These are phyloP conservation scores for Ophthalmolycus amberensis DNA, from an alignment of 2,113 vertebrate genomes.

Conservation along the genomic window DNA sequence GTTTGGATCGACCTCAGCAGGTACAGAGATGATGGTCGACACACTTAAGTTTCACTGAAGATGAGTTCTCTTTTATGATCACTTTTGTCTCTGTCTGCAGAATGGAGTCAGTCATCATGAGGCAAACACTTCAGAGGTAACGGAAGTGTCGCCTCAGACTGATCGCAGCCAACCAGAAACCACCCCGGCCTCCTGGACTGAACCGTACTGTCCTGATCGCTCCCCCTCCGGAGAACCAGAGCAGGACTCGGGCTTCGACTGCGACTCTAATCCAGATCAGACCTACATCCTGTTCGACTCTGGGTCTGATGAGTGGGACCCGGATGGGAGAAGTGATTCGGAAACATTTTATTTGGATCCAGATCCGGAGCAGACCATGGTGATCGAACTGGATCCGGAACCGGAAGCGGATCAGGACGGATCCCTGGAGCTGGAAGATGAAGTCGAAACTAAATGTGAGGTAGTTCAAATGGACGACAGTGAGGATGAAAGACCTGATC, in stretches of 20 bases:
- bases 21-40: conserved; percentile 23
- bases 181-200: conserved; percentile 42
- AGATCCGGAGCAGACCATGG: conserved; percentile 57
- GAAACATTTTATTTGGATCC: conserved; percentile 73
- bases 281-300: conserved; percentile 63
- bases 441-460: conserved; percentile 18
- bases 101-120: conserved; percentile 29
- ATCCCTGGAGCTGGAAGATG: conserved; percentile 40
- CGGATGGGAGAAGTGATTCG: conserved; percentile 36
- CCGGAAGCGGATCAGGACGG: conserved; percentile 20
- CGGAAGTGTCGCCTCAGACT: conserved; percentile 4
- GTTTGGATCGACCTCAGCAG: conserved; percentile 33
- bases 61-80: background rate
- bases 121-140: conserved; percentile 20
- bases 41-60: background rate
- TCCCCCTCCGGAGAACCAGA: conserved; percentile 51
- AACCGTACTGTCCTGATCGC: conserved; percentile 45
- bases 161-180: conserved; percentile 16
- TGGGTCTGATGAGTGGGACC: conserved; percentile 51
- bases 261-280: conserved; percentile 67
- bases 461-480: conserved; percentile 6
- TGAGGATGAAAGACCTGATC: conserved; percentile 4
- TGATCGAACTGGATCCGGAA: conserved; percentile 68
- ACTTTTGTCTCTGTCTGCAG: conserved; percentile 39
- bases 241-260: conserved; percentile 65